Base-by-base conservation (phyloP, 2,888 invertebrate species). In the Petrophora chlorosata region DNA sequence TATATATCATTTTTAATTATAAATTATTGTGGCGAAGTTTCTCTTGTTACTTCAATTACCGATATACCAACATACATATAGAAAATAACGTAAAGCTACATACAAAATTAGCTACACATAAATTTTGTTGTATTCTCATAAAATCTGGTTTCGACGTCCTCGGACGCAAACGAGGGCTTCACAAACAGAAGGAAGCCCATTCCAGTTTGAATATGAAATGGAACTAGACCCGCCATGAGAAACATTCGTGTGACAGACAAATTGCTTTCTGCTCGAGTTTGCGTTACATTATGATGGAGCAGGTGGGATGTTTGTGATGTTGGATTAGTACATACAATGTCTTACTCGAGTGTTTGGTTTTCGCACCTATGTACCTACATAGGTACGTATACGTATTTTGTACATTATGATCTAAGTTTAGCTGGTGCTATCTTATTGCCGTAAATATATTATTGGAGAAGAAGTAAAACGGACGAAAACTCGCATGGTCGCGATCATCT, bases 131-230 rank as follows among this genome's bases (percentile, higher is more conserved):
- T 17, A 4, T 54, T 49, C 9, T 14, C 12, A 51, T 53, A 51
- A 40, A 51, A 49, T 19, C 41, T 39, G 10, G 7, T 43, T 35
- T 35, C 10, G 22, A 23, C 23, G 8, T 46, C 28, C 32, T 3
- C 22, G 12, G 23, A 50, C 45, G 35, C 44, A 57, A 60, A 60
- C 53, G 53, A 57, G 47, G 50, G 50, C 44, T 55, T 56, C 52
- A 48, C 53, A 54, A 61, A 61, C 52, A 56, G 49, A 56, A 53
- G 49, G 53, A 55, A 60, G 51, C 52, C 48, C 47, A 59, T 54
- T 51, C 39, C 45, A 56, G 54, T 50, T 69, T 67, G 70, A 72
- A 75, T 73, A 70, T 67, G 73, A 67, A 76, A 75, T 71, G 65
- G 60, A 67, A 70, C 63, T 63, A 63, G 63, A 46, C 50, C 47